Evolutionary conservation across 2,888 invertebrate species (phyloP), one percentile per base, ranked within the genome.

Genomic region (Brachyopa scutellaris): DNA sequence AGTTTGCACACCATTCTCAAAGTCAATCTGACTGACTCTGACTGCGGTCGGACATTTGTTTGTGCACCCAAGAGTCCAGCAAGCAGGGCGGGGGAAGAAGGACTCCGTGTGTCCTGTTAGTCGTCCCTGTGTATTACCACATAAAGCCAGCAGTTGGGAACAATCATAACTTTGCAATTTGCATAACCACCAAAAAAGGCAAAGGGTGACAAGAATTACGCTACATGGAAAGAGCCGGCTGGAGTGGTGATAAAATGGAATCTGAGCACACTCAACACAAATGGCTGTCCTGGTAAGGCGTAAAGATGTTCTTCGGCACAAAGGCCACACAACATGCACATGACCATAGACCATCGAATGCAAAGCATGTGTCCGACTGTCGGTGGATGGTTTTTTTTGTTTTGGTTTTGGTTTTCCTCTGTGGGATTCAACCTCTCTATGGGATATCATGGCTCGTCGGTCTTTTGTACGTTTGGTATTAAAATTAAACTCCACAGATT

Each of bases 1-100:
- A 77, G 59, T 77, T 77, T 72, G 66, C 70, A 66, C 64, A 82
- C 77, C 70, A 62, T 80, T 64, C 53, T 59, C 64, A 77, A 77
- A 77, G 82, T 77, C 77, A 77, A 82, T 77, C 77, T 77, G 82
- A 82, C 82, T 82, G 77, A 82, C 82, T 82, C 70, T 82, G 76
- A 82, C 70, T 82, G 82, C 72, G 82, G 82, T 82, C 51, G 69
- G 69, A 77, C 70, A 70, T 70, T 82, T 70, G 80, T 82, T 82
- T 82, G 64, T 69, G 49, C 59, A 66, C 38, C 15, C 15, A n/a
- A n/a, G 45, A 62, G 49, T 42, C 36, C 8, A 9, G 17, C 23
- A 51, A 15, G 33, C 3, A n/a, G 2, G 9, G 31, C 2, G 19
- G n/a, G n/a, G n/a, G n/a, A n/a, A n/a, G n/a, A n/a, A n/a, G n/a